Evolutionary conservation across 2,888 invertebrate species (phyloP).

Genomic region (Apamea monoglypha): DNA sequence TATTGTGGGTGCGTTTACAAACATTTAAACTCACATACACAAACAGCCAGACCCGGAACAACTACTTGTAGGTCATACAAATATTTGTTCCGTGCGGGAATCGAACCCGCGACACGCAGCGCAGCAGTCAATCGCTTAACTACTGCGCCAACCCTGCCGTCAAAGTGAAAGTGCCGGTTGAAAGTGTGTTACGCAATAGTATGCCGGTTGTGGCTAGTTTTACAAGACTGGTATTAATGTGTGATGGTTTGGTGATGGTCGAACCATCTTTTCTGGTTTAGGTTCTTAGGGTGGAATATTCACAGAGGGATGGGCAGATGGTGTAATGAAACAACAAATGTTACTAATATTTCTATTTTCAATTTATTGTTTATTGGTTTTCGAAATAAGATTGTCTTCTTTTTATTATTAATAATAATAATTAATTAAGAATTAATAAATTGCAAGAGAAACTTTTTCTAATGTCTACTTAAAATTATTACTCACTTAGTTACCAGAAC

Average conservation of each 20-base stretch:
- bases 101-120: no score
- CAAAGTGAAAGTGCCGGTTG: no score
- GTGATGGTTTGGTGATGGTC: background rate
- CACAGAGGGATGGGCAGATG: background rate
- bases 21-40: no score
- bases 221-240: no score
- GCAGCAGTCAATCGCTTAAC: no score
- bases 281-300: no score
- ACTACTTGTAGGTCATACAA: no score
- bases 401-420: constrained; percentile 82
- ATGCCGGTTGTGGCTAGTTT: background rate
- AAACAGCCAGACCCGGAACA: no score
- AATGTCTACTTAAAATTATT: constrained; percentile 87
- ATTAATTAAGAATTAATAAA: constrained; percentile 85
- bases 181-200: background rate
- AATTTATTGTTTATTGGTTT: constrained; percentile 89
- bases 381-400: constrained; percentile 85
- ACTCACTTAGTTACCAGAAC: constrained; percentile 79
- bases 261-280: background rate
- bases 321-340: constrained; percentile 79
- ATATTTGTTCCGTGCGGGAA: no score
- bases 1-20: no score
- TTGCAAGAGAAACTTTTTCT: constrained; percentile 85
- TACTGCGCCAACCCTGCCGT: no score
- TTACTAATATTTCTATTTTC: constrained; percentile 89